phyloP scores from a whole-genome alignment of 2,113 vertebrate genomes.

The Lampris megalopsis region DNA sequence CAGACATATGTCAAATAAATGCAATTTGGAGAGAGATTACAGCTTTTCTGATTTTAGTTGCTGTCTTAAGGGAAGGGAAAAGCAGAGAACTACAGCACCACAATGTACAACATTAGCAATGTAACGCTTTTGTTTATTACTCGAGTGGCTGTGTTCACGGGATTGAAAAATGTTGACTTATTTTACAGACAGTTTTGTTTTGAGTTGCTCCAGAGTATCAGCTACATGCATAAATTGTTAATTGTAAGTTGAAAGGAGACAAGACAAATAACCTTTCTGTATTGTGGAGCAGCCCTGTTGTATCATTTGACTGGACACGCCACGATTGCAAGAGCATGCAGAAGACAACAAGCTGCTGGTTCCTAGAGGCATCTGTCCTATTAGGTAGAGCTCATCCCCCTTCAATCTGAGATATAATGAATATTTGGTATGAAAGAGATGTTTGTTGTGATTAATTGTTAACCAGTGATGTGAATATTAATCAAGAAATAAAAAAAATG shows the following conservation, averaged over 20 bases:
- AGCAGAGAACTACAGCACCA: not conserved
- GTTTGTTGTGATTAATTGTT: conserved; percentile 84
- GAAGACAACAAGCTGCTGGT: conserved; percentile 70
- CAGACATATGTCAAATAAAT: conserved; percentile 2
- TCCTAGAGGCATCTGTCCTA: conserved; percentile 73
- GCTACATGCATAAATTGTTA: not conserved
- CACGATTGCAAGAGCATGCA: conserved; percentile 75
- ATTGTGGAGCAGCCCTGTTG: conserved; percentile 49
- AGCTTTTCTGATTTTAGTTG: conserved; percentile 11
- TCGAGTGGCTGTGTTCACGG: not conserved
- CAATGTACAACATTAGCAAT: not conserved
- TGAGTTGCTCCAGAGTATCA: not conserved
- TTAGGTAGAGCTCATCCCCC: conserved; percentile 72
- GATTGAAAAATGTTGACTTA: not conserved
- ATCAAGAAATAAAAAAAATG: conserved; percentile 83
- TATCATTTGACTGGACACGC: conserved; percentile 64
- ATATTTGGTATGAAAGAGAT: conserved; percentile 84
- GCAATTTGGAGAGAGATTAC: conserved; percentile 6
- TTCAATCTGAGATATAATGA: conserved; percentile 62
- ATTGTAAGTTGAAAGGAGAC: not conserved
- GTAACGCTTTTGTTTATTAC: not conserved
- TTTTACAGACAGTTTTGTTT: not conserved
- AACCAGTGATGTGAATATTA: conserved; percentile 86
- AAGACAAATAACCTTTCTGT: conserved; percentile 54
- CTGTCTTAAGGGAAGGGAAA: not conserved